A percentile compares a stretch with the other conserved stretches of the same genome.
Evolutionary conservation across 2,888 invertebrate genomes (phyloP).

Genomic region (Diadegma fenestrale): DNA sequence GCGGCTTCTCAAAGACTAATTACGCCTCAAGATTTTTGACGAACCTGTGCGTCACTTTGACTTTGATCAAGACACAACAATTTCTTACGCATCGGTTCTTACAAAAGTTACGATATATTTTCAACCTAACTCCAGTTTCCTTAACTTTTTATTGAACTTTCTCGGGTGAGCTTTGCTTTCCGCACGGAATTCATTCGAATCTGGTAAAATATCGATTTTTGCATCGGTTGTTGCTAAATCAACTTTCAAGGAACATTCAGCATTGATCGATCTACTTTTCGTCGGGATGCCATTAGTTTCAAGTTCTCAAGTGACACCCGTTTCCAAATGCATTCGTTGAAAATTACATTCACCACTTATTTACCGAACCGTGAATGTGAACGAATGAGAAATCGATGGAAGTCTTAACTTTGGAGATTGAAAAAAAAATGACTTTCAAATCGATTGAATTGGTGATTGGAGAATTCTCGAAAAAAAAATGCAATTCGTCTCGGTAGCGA

Average conservation of each 20-base stretch:
- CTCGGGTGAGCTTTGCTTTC: not conserved
- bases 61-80: not conserved
- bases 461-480: not conserved
- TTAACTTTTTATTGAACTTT: conserved; percentile 38
- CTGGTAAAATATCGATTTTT: conserved; percentile 1
- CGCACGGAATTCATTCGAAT: conserved; percentile 8
- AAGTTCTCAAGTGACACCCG: not conserved
- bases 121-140: conserved; percentile 10
- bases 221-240: conserved; percentile 15
- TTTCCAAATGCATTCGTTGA: not conserved
- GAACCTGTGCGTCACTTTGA: not conserved
- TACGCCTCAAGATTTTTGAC: not conserved
- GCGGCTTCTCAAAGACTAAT: conserved; percentile 43
- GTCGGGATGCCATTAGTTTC: not conserved
- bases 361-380: not conserved
- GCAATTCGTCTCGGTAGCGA: not conserved
- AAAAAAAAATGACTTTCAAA: not conserved
- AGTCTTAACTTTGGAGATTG: not conserved
- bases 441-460: not conserved
- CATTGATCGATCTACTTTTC: conserved; percentile 39
- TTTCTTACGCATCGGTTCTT: conserved; percentile 13
- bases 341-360: not conserved
- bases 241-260: not conserved
- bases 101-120: conserved; percentile 27
- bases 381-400: not conserved